A percentile compares a stretch with the other conserved stretches of the same genome.
Evolutionary conservation across 1,140 invertebrate species (phyloP).

Genomic region (Leptinotarsa defecta): DNA sequence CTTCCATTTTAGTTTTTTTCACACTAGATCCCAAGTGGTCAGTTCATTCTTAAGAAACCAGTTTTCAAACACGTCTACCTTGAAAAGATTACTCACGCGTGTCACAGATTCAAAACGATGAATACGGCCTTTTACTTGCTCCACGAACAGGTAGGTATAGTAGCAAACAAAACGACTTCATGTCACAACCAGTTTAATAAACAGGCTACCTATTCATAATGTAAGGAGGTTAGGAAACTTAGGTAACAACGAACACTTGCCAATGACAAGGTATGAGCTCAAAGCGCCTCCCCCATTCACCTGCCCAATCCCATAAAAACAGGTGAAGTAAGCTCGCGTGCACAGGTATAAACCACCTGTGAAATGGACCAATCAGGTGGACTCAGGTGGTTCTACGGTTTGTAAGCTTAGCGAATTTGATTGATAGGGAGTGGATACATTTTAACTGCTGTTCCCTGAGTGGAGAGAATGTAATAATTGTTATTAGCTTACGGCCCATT

Average conservation of each 20-base stretch:
- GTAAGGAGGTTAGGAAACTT: background rate
- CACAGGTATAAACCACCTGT: constrained; percentile 25
- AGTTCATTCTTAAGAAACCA: too few species aligned
- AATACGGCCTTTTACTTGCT: too few species aligned
- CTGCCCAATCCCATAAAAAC: constrained; percentile 31
- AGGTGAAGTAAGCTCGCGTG: constrained; percentile 13
- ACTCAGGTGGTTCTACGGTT: background rate
- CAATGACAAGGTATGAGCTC: constrained; percentile 18
- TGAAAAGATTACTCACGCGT: too few species aligned
- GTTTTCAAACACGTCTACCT: too few species aligned
- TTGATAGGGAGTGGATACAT: background rate
- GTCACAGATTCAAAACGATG: too few species aligned
- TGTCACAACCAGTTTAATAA: background rate
- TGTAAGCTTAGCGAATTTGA: background rate
- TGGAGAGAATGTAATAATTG: too few species aligned
- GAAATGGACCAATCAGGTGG: background rate
- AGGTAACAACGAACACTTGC: constrained; percentile 22
- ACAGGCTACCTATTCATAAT: background rate
- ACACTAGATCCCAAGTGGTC: too few species aligned
- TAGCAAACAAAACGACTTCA: background rate
- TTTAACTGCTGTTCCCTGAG: too few species aligned
- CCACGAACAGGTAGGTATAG: too few species aligned
- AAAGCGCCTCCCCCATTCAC: constrained; percentile 34
- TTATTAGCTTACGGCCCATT: too few species aligned
- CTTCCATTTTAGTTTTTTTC: too few species aligned